Evolutionary conservation across 2,888 invertebrate genomes (phyloP), one percentile per base, ranked within the genome.

Genomic region (Drosophila yooni): DNA sequence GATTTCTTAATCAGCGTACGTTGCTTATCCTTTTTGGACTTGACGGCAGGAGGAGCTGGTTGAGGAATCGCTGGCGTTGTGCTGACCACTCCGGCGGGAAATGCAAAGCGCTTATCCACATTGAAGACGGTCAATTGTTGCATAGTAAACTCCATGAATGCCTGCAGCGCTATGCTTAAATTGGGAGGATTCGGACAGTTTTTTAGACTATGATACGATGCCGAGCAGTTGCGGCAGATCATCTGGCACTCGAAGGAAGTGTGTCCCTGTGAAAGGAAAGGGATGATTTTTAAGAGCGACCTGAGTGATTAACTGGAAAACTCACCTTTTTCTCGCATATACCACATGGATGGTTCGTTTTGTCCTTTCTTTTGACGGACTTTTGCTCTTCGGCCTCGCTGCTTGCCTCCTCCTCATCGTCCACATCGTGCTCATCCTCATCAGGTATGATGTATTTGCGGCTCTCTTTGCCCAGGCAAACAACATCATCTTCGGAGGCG

Each of bases 111-210:
- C 34, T 81, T 81, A 0, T 88, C 87, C n/a, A 77, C 72, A 68
- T 83, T 80, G 43, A 83, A 92, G 2, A 67, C 57, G 13, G 78
- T 64, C 54, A 92, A 71, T 64, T 93, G 93, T 29, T 87, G 84
- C 89, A 92, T 89, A 40, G 87, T 91, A 70, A 92, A 93, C 71
- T 93, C 92, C 88, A 93, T 90, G 46, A 92, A 93, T 4, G 87
- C 70, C 72, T 92, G 93, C 59, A 93, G 70, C 61, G 92, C 89
- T 21, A 88, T 76, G 38, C 88, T 90, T 2, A 92, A 65, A 70
- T 93, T 93, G 0, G 91, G 86, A 0, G 92, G 91, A 25, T 91
- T 86, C 2, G 91, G 90, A 25, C 91, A 90, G n/a, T 77, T 89
- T 59, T 91, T 91, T 4, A 90, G 61, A 51, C 85, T 85, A 40